Evolutionary conservation across 2,797 vertebrate species (phyloP), one percentile per base, ranked within the genome.

Genomic region (Neostethus bicornis): DNA sequence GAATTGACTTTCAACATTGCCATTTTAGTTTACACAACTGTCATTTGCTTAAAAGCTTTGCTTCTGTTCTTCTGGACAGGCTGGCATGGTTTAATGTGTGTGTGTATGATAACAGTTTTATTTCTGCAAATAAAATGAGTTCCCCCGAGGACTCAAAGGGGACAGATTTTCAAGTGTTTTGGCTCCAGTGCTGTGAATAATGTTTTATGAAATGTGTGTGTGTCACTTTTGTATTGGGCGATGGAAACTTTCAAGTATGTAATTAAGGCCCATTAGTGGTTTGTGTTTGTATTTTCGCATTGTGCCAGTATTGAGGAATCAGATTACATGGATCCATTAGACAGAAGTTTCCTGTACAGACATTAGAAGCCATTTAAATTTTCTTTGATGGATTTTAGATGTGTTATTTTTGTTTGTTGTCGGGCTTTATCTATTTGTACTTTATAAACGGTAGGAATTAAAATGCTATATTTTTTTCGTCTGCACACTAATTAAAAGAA

Each of bases 41-140:
- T 75, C 84, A 73, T 86, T 89, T 66, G 44, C 70, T 81, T 90
- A 83, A 88, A 85, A 90, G 83, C 87, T 62, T 80, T 67, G 68
- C 82, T 66, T 79, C 62, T 76, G 32, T 61, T 47, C 68, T 82
- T 80, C 53, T 75, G 73, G 67, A 87, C 86, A 67, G 73, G 76
- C 74, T 63, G 82, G 53, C 63, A 45, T 39, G 43, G 69, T 77
- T 76, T 77, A 81, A 80, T 76, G 70, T 41, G 38, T 51, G 81
- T 64, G 77, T 70, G 57, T 73, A 66, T 66, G 79, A 81, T 80
- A 84, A 83, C 73, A 61, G 62, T 64, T 73, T 80, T 77, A 80
- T 70, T 62, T 64, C 82, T 70, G 60, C 75, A 66, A 83, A 80
- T 74, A 75, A 75, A 81, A 81, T 70, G 32, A 69, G 46, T 64